A percentile compares a stretch with the other conserved stretches of the same genome.
Evolutionary conservation across 2,888 invertebrate species (phyloP).

Genomic region (Cryptocheilus praepositus): DNA sequence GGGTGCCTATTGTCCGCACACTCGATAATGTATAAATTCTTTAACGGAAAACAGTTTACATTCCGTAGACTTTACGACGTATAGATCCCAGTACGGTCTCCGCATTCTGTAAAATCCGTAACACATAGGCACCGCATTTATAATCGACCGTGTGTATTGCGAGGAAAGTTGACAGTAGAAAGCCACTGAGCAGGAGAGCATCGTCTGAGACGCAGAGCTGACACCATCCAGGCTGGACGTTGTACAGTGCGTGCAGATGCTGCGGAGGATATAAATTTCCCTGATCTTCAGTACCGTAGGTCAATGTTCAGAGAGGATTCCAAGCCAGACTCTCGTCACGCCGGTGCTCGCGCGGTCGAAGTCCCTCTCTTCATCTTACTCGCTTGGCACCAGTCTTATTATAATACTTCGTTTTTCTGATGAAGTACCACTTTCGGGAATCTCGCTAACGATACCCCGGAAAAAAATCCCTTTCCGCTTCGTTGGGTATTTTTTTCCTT

Average conservation of each 20-base stretch:
- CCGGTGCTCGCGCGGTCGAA: conserved; percentile 2
- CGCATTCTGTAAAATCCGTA: too few species aligned
- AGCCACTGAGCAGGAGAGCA: conserved; percentile 6
- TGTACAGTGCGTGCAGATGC: conserved; percentile 26
- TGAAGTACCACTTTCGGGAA: too few species aligned
- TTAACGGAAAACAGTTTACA: too few species aligned
- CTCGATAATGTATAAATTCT: too few species aligned
- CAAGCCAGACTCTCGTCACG: conserved; percentile 17
- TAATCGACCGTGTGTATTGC: background rate
- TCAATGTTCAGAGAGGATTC: conserved; percentile 51
- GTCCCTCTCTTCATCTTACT: background rate
- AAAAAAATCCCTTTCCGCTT: too few species aligned
- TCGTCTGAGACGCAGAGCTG: background rate
- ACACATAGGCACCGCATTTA: background rate
- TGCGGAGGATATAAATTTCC: conserved; percentile 42
- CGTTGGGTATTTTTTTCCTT: too few species aligned
- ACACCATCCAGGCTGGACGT: conserved; percentile 10
- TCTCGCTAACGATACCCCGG: too few species aligned
- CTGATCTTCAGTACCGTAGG: conserved; percentile 46
- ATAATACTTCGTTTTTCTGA: too few species aligned
- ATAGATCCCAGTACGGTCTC: too few species aligned
- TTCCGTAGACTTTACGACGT: too few species aligned
- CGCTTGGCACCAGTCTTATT: background rate
- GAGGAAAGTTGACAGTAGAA: conserved; percentile 3
- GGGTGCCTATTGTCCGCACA: too few species aligned